Base-by-base conservation (phyloP, 2,113 vertebrate species). In the Melanocharis versteri region DNA sequence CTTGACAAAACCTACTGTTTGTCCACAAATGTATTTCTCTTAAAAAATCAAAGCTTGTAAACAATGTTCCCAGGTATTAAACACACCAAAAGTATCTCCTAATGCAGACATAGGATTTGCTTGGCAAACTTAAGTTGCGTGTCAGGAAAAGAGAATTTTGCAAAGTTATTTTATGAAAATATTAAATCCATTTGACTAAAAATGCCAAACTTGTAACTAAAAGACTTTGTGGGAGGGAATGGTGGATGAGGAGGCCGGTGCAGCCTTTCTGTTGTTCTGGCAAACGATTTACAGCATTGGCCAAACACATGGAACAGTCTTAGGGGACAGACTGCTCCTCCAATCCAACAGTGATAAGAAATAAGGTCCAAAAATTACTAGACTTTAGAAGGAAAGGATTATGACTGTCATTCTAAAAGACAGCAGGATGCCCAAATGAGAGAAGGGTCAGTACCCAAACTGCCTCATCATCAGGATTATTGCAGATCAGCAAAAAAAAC, bases 301-400 rank as follows among this genome's bases (percentile, higher is more conserved):
- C 94, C 94, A 93, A 95, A 83, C 79, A 80, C 62, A 77, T 73
- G 85, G n/a, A 91, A 33, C 31, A 57, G 71, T 69, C 90, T n/a
- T 50, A 47, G 85, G 85, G 85, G 88, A 92, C 71, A 94, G 50
- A 88, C 39, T 80, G 80, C 76, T 94, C 68, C 90, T 86, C 77
- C 79, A 33, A 12, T 80, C 79, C 89, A 83, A 73, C 37, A 80
- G 58, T 50, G 86, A 89, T 93, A 97, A 92, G 83, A 90, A 95
- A 45, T 51, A 69, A 94, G 70, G 69, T 85, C 85, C 62, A 85
- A 80, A 58, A 79, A 37, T 86, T 31, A 26, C 35, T 47, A 28
- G 45, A 50, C 23, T 70, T 62, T 26, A 90, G 83, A 91, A 72
- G 6, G 4, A 77, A 79, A 92, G 24, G 16, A 62, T 70, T 88